These are phyloP conservation scores for Cyprinodon tularosa DNA, from an alignment of 2,113 vertebrate species.

Conservation along the genomic window DNA sequence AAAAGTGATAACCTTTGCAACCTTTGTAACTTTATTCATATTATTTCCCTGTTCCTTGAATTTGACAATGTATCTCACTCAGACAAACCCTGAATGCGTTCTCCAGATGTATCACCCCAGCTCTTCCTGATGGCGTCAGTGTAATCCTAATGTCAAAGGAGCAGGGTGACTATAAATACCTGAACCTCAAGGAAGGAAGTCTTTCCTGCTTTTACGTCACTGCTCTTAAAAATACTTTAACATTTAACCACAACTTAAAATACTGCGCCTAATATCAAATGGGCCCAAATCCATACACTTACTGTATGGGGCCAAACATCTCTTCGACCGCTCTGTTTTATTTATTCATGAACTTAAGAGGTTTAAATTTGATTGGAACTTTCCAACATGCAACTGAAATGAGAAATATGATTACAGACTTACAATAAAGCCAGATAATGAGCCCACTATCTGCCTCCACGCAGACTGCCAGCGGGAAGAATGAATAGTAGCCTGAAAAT, in stretches of 20 bases:
- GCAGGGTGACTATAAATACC: constrained; percentile 70
- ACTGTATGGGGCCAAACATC: not conserved
- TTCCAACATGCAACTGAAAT: constrained; percentile 15
- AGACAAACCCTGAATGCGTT: constrained; percentile 52
- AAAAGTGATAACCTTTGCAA: not conserved
- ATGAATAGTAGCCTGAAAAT: constrained; percentile 55
- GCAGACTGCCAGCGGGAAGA: constrained; percentile 30
- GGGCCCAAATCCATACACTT: not conserved
- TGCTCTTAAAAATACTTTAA: constrained; percentile 45
- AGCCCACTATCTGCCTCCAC: constrained; percentile 47
- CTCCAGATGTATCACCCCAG: constrained; percentile 67
- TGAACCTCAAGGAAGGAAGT: constrained; percentile 73
- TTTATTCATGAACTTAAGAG: not conserved
- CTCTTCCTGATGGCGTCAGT: constrained; percentile 70
- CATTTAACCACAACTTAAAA: constrained; percentile 6
- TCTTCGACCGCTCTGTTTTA: not conserved
- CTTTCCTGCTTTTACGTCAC: constrained; percentile 64
- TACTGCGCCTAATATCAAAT: not conserved
- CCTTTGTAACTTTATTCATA: constrained; percentile 39
- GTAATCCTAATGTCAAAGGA: constrained; percentile 57
- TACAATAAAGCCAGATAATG: constrained; percentile 44
- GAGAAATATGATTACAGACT: constrained; percentile 39
- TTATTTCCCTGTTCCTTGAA: not conserved
- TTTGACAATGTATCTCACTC: constrained; percentile 15
- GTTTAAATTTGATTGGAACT: constrained; percentile 25